Conservation (phyloP, 2,888 invertebrate genomes). For the Helleia helle region DNA sequence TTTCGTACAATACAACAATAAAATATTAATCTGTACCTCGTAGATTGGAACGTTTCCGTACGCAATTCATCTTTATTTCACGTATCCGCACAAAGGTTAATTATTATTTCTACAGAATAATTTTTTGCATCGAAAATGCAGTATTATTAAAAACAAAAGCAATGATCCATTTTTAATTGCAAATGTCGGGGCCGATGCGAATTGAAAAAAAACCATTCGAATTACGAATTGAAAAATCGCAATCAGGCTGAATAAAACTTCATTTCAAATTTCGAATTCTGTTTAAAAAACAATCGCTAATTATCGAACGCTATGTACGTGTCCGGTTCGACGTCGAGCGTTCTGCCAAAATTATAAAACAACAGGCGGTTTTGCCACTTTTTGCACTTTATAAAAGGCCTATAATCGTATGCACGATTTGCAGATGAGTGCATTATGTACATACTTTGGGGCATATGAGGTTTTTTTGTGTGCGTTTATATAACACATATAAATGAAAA, state of each 20-base stretch:
- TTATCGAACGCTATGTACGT: constrained; percentile 54
- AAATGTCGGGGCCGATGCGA: constrained; percentile 25
- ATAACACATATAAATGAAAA: constrained; percentile 49
- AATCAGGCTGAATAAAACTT: constrained; percentile 56
- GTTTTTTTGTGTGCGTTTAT: constrained; percentile 36
- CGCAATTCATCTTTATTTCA: constrained; percentile 1
- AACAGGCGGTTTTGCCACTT: constrained; percentile 24
- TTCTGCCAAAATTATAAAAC: constrained; percentile 25
- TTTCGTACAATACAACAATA: not conserved
- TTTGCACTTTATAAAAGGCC: constrained; percentile 19
- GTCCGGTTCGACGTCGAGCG: constrained; percentile 31
- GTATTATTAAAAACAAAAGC: constrained; percentile 25
- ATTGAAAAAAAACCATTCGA: constrained; percentile 31
- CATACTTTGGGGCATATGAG: constrained; percentile 29
- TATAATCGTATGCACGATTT: constrained; percentile 27
- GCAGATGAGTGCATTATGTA: constrained; percentile 22
- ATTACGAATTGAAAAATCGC: constrained; percentile 47
- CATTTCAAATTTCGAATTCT: constrained; percentile 62
- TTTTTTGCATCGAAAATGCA: constrained; percentile 15
- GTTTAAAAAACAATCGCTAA: constrained; percentile 67
- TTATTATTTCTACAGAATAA: constrained; percentile 15
- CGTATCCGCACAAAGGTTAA: constrained; percentile 2
- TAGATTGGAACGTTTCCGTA: not conserved
- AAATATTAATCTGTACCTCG: not conserved
- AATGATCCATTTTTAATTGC: constrained; percentile 27